These are phyloP conservation scores for Pyrrhia umbra DNA, from an alignment of 2,888 invertebrate species.

Conservation along the genomic window DNA sequence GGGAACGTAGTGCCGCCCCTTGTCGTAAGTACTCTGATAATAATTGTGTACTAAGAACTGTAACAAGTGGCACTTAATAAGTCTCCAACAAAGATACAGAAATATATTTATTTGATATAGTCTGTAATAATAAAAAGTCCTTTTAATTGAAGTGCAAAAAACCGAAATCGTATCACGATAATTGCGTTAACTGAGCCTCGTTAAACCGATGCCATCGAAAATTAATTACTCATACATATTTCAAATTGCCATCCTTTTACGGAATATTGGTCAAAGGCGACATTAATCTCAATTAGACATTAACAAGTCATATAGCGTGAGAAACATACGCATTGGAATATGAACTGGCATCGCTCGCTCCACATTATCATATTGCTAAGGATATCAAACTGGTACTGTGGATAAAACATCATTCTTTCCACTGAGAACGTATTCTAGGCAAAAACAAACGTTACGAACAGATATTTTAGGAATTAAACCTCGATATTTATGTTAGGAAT, in stretches of 20 bases:
- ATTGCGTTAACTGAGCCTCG: slow-evolving; percentile 19
- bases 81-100: neutral
- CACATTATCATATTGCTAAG: slow-evolving; percentile 52
- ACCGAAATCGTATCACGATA: neutral
- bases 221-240: slow-evolving; percentile 34
- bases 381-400: slow-evolving; percentile 31
- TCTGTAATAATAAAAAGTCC: neutral
- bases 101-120: neutral
- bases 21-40: slow-evolving; percentile 36
- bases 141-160: slow-evolving; percentile 10
- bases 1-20: slow-evolving; percentile 17
- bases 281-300: slow-evolving; percentile 47
- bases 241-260: slow-evolving; percentile 38
- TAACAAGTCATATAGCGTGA: slow-evolving; percentile 48
- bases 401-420: slow-evolving; percentile 51
- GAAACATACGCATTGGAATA: slow-evolving; percentile 44
- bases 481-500: slow-evolving; percentile 23
- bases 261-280: slow-evolving; percentile 49
- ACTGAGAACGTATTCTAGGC: slow-evolving; percentile 15
- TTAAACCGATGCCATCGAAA: slow-evolving; percentile 15
- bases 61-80: slow-evolving; percentile 26
- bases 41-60: slow-evolving; percentile 26
- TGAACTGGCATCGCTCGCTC: slow-evolving; percentile 9
- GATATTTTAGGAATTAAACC: slow-evolving; percentile 28
- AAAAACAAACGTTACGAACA: slow-evolving; percentile 16